These are phyloP conservation scores for Caenorhabditis remanei DNA, from an alignment of 1,140 invertebrate species.

Conservation along the genomic window DNA sequence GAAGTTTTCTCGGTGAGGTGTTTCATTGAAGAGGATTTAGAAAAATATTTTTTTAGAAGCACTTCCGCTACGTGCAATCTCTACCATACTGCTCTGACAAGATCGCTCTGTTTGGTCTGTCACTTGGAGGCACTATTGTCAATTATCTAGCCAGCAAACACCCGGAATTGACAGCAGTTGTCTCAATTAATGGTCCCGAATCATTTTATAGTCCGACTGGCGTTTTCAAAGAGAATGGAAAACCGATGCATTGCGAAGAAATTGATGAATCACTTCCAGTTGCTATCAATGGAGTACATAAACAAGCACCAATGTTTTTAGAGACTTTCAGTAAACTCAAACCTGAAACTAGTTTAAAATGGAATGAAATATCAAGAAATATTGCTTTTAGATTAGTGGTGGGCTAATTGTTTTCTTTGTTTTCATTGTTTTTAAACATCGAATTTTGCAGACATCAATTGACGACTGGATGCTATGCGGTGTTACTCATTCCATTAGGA, in stretches of 20 bases:
- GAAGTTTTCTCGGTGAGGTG: neutral
- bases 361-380: neutral
- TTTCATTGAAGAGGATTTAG: neutral
- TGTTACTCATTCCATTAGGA: neutral
- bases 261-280: neutral
- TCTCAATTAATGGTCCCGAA: neutral
- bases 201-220: neutral
- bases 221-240: neutral
- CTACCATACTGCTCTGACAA: neutral
- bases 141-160: neutral
- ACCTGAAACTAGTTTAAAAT: neutral
- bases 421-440: neutral
- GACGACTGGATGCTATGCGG: neutral
- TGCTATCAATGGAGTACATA: neutral
- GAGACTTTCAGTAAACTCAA: neutral
- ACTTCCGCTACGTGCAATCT: neutral
- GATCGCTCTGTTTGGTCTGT: neutral
- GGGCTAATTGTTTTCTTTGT: neutral
- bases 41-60: neutral
- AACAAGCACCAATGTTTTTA: neutral
- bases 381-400: neutral
- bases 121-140: neutral
- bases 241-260: neutral
- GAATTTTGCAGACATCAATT: neutral
- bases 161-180: constrained; percentile 1